Evolutionary conservation across 2,797 vertebrate genomes (phyloP).

Genomic region (Danio choprae): DNA sequence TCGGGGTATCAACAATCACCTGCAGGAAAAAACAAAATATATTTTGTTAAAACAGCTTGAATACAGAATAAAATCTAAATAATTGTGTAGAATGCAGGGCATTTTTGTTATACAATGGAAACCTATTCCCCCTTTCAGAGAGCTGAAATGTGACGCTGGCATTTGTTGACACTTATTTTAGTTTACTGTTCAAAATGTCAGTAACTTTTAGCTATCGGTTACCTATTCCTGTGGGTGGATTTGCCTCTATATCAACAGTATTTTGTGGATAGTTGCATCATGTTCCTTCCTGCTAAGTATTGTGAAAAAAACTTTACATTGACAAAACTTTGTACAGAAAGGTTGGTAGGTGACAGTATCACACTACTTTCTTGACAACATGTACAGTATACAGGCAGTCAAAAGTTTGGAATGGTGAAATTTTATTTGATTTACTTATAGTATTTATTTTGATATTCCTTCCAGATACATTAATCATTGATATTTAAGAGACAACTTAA

Average conservation of each 20-base stretch:
- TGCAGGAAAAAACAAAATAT: constrained; percentile 59
- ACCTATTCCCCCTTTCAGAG: not conserved
- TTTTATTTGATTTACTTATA: not conserved
- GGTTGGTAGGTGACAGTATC: not conserved
- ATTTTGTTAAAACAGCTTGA: not conserved
- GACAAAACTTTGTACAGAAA: not conserved
- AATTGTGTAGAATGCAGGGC: not conserved
- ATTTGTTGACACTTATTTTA: no score
- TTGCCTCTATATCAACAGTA: not conserved
- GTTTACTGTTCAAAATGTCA: no score
- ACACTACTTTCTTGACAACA: not conserved
- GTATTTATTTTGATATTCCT: not conserved
- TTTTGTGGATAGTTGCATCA: not conserved
- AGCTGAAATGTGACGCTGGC: not conserved
- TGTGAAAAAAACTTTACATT: not conserved
- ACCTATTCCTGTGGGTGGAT: not conserved
- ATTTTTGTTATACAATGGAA: not conserved
- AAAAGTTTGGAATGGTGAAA: not conserved
- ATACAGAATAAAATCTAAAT: not conserved
- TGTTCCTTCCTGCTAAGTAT: not conserved
- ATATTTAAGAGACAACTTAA: no score
- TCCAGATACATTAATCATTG: no score
- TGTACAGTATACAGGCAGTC: not conserved
- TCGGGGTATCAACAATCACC: constrained; percentile 99
- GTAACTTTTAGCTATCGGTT: not conserved